These are phyloP conservation scores for Macropus fuliginosus DNA, from an alignment of 2,797 vertebrate species.

Conservation along the genomic window DNA sequence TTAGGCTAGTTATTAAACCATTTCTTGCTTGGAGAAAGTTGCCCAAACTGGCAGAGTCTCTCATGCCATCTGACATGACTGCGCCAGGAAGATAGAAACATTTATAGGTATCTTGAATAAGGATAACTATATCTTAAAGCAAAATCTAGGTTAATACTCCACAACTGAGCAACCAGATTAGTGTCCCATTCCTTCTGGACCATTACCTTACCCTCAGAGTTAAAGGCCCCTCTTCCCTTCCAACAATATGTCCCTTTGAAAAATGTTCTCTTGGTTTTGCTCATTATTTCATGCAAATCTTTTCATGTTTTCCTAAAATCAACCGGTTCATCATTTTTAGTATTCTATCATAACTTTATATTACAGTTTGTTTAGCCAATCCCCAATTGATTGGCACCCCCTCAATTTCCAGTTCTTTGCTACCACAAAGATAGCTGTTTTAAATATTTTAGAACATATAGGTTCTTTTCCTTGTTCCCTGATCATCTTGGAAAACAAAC, in stretches of 20 bases:
- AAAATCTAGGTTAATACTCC: background rate
- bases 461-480: background rate
- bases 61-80: background rate
- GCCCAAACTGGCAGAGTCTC: background rate
- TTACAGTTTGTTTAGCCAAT: background rate
- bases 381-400: background rate
- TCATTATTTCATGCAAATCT: background rate
- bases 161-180: background rate
- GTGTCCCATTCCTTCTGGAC: background rate
- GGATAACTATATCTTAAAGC: background rate
- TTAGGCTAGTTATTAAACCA: background rate
- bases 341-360: background rate
- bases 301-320: background rate
- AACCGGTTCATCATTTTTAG: background rate
- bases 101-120: background rate
- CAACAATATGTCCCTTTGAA: background rate
- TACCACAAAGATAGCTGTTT: background rate
- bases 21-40: background rate
- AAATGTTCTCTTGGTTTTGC: background rate
- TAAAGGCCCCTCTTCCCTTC: background rate
- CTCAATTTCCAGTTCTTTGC: background rate
- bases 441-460: background rate
- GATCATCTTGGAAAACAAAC: background rate
- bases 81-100: background rate
- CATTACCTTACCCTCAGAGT: background rate